Conservation (phyloP, 2,797 vertebrate species). For the Poeciliopsis infans region DNA sequence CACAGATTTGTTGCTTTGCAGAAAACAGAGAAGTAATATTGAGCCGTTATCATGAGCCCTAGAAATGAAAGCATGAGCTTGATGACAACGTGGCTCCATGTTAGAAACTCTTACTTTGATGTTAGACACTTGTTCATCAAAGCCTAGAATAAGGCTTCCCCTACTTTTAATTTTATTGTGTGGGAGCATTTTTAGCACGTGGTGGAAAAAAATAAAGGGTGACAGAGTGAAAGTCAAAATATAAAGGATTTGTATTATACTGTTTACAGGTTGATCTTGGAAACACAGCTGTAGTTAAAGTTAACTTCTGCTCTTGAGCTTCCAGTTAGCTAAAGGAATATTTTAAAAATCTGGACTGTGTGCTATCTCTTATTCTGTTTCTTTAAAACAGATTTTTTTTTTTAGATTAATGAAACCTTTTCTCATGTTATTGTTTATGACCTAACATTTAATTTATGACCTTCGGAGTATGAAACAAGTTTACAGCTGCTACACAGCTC, state of each 20-base stretch:
- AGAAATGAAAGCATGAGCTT: background rate
- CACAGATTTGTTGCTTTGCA: background rate
- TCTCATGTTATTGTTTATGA: background rate
- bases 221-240: background rate
- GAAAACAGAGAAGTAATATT: background rate
- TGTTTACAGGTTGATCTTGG: too few relatives aligned
- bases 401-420: background rate
- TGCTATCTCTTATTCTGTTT: background rate
- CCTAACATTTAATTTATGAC: background rate
- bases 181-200: background rate
- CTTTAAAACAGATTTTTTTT: background rate
- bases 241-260: background rate
- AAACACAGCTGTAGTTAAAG: too few relatives aligned
- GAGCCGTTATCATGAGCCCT: background rate
- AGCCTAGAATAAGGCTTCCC: background rate
- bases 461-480: background rate
- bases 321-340: background rate
- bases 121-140: background rate
- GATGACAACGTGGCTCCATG: background rate
- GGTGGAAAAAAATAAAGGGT: background rate
- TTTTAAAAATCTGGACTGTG: background rate
- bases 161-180: background rate
- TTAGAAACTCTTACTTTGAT: background rate
- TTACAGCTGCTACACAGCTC: background rate
- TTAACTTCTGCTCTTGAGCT: background rate